Evolutionary conservation across 2,888 invertebrate genomes (phyloP).

Genomic region (Apodemia duryi): DNA sequence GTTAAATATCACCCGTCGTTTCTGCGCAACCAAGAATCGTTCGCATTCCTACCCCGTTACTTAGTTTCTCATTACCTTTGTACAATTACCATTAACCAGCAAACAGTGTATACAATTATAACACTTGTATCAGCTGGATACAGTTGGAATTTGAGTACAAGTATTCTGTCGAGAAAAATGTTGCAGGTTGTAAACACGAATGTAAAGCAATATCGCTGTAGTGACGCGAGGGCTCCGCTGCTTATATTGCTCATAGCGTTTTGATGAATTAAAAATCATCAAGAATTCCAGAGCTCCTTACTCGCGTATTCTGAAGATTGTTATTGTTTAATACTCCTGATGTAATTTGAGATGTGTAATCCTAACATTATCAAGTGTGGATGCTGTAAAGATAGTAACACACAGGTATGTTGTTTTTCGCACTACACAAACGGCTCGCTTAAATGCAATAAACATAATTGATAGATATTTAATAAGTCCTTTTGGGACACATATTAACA

Average conservation of each 20-base stretch:
- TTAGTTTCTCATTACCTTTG: constrained; percentile 8
- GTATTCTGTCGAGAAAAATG: neutral
- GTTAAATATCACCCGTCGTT: constrained; percentile 1
- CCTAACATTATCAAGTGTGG: neutral
- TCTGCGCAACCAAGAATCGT: neutral
- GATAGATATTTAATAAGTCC: no score
- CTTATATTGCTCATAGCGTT: constrained; percentile 3
- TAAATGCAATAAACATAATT: no score
- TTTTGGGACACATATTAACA: no score
- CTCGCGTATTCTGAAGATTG: neutral
- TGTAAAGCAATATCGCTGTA: constrained; percentile 3
- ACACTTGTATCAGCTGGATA: neutral
- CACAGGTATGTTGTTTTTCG: no score
- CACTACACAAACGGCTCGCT: no score
- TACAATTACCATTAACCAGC: neutral
- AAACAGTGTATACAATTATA: neutral
- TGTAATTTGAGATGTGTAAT: neutral
- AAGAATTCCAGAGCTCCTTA: neutral
- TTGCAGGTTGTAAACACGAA: constrained; percentile 9
- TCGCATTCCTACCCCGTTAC: constrained; percentile 1
- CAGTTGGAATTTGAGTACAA: neutral
- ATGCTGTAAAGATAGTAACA: no score
- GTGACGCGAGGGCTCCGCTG: neutral
- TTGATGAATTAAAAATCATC: constrained; percentile 7
- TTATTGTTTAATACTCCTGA: neutral